Base-by-base conservation (phyloP, 2,113 vertebrate species). In the Edolisoma coerulescens region DNA sequence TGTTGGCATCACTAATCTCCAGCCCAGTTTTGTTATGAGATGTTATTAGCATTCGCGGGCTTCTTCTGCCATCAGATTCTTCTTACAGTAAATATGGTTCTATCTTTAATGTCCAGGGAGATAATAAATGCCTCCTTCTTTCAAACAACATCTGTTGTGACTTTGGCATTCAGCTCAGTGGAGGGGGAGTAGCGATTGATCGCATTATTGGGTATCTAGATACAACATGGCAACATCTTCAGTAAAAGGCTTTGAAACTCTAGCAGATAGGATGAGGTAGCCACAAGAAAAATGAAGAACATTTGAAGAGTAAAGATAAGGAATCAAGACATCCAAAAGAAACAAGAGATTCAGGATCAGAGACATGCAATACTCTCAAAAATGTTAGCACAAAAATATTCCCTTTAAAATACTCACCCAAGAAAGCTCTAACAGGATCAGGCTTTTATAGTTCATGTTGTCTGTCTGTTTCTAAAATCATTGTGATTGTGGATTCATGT, bases 391-490 rank as follows among this genome's bases (percentile, higher is more conserved):
- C 44, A 76, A 93, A 93, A 86, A 79, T 27, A 84, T 35, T 81
- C 52, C 35, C 44, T 90, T 90, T 92, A 87, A 89, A 92, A 93
- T 61, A 87, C 44, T 78, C 45, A 71, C 42, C 50, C 45, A 53
- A 65, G 54, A 39, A 74, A 76, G 23, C 63, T 61, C 68, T 80
- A 90, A 63, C 59, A 85, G 68, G 54, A 94, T 84, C 60, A 78
- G 87, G 53, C 35, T 94, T 97, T 92, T 92, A 53, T 20, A 85
- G 67, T 13, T 83, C 84, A 30, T 47, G 47, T 85, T 93, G 88
- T 77, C 78, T 91, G 84, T 75, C 87, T 94, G 49, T 76, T 96
- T 85, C 87, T 77, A 94, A 95, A 95, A 96, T 90, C 89, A 88
- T 15, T 91, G 75, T 88, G 90, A 93, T 90, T 87, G 95, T 94